Percentiles rank a stretch among this genome's conserved stretches.
These are phyloP conservation scores for Chondrosia reniformis DNA, from an alignment of 37 sponge, comb jelly and placozoan genomes.

Conservation along the genomic window DNA sequence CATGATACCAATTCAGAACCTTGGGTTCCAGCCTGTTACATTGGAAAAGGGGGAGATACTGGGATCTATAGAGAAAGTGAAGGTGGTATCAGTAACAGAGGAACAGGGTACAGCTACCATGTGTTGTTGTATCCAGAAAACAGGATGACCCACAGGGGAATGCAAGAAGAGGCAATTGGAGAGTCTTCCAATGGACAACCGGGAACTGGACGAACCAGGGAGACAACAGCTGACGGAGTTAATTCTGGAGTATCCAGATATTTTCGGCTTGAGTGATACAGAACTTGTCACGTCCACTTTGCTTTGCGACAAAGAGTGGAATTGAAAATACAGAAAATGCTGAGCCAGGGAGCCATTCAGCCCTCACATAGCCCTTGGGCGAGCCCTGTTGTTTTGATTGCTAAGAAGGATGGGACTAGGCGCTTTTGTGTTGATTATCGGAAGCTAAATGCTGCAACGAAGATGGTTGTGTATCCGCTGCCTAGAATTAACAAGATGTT, in stretches of 20 bases:
- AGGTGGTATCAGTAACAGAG: too few relatives aligned
- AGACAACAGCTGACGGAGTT: too few relatives aligned
- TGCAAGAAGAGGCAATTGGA: too few relatives aligned
- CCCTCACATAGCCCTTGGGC: constrained; percentile 61
- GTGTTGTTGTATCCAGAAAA: too few relatives aligned
- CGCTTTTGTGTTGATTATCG: constrained; percentile 62
- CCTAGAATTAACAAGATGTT: constrained; percentile 47
- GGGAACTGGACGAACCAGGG: too few relatives aligned
- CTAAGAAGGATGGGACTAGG: constrained; percentile 35
- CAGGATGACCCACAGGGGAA: too few relatives aligned
- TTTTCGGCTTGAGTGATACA: constrained; percentile 23
- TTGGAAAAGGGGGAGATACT: too few relatives aligned
- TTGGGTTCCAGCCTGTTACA: too few relatives aligned
- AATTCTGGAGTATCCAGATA: constrained; percentile 13
- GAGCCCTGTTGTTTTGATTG: constrained; percentile 45
- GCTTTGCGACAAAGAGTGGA: constrained; percentile 22
- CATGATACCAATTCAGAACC: too few relatives aligned
- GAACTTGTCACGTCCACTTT: constrained; percentile 22
- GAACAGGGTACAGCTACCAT: too few relatives aligned
- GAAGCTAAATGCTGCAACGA: constrained; percentile 31
- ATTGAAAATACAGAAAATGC: constrained; percentile 34
- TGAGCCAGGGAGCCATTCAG: constrained; percentile 25
- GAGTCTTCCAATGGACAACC: too few relatives aligned
- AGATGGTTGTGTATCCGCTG: constrained; percentile 54
- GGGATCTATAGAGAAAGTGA: too few relatives aligned